These are phyloP conservation scores for Stenodera caucasica DNA, from an alignment of 2,888 invertebrate species.

Conservation along the genomic window DNA sequence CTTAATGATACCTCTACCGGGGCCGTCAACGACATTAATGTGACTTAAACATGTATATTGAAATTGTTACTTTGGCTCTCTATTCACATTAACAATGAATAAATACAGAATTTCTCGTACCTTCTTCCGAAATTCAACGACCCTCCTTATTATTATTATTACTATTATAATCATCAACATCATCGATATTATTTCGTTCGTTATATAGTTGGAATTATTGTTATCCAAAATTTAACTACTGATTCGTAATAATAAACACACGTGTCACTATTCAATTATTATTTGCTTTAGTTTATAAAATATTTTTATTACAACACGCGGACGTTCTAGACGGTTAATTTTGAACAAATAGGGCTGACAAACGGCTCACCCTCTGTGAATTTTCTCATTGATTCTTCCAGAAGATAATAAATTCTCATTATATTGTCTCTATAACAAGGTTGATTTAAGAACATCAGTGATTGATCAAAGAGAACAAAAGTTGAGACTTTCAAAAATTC, in stretches of 20 bases:
- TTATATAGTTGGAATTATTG: neutral
- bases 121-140: conserved; percentile 16
- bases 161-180: neutral
- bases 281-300: neutral
- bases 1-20: conserved; percentile 53
- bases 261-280: neutral
- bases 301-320: neutral
- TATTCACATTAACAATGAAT: conserved; percentile 28
- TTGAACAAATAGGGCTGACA: neutral
- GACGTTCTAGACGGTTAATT: neutral
- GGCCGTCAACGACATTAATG: conserved; percentile 50
- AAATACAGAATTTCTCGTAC: conserved; percentile 23
- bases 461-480: too few relatives aligned
- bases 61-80: conserved; percentile 17
- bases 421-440: neutral
- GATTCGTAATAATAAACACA: neutral
- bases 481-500: too few relatives aligned
- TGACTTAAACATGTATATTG: conserved; percentile 50
- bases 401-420: neutral
- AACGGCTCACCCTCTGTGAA: neutral
- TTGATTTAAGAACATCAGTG: too few relatives aligned
- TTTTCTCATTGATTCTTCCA: neutral
- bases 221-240: too few relatives aligned
- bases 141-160: neutral
- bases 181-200: too few relatives aligned